Evolutionary conservation across 1,140 invertebrate genomes (phyloP), one percentile per base, ranked within the genome.

Genomic region (Drosophila triauraria): DNA sequence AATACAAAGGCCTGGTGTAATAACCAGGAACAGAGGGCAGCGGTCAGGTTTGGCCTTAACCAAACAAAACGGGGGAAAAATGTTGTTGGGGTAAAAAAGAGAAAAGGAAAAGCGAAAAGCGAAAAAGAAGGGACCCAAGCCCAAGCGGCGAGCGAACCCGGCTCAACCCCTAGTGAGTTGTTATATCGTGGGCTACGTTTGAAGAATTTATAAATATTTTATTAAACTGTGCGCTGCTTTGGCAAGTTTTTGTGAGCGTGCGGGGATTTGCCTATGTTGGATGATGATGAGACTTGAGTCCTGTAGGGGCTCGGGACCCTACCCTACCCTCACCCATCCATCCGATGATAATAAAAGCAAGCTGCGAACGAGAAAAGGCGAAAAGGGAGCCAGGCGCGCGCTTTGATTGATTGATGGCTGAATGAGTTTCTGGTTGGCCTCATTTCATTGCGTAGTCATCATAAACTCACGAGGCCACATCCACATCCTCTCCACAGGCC

Each of bases 131-230:
- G 40, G n/a, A 69, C 61, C 38, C 62, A 67, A 54, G 40, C 63
- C 61, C 43, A 67, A 53, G 56, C n/a, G 13, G 43, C 44, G 30
- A 60, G 43, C 27, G 44, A 60, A 50, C 63, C 43, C 63, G 63
- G 47, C 70, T 72, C 68, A 78, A 70, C 64, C 75, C 75, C 75
- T 65, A 70, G 75, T 60, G 75, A 78, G 75, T 78, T 78, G 75
- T 78, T 78, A 78, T 78, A 78, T 70, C 67, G 67, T 78, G 76
- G 76, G 76, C 61, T 80, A 75, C 77, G 77, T 80, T 80, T 80
- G 77, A 80, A 75, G 77, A 80, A 80, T 80, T 80, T 80, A 80
- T 80, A 80, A 80, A 80, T 80, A 80, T 80, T 80, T 80, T 80
- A 80, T 80, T 80, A 80, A 80, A 80, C 77, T 79, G 77, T 80